Conservation (phyloP, 2,888 invertebrate species). For the Baronia brevicornis region DNA sequence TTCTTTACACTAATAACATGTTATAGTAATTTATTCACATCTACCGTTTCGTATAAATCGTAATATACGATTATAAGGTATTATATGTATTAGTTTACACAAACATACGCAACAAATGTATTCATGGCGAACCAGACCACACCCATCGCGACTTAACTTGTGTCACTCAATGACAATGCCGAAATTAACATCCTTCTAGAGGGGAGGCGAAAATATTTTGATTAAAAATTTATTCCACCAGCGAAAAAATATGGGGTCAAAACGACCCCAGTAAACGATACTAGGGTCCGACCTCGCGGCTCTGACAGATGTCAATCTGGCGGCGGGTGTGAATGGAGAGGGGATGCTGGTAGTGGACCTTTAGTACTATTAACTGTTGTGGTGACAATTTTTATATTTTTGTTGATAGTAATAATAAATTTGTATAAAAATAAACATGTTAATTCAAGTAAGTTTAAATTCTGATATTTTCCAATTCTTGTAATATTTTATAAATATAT, state of each 20-base stretch:
- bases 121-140: slow-evolving; percentile 34
- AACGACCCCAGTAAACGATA: slow-evolving; percentile 27
- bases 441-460: too few relatives aligned
- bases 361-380: slow-evolving; percentile 13
- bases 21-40: too few relatives aligned
- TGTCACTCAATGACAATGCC: slow-evolving; percentile 52
- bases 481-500: too few relatives aligned
- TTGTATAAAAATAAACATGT: too few relatives aligned
- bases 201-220: slow-evolving; percentile 64
- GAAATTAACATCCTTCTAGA: slow-evolving; percentile 50
- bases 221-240: slow-evolving; percentile 69
- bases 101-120: slow-evolving; percentile 21
- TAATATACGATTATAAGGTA: too few relatives aligned
- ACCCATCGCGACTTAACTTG: slow-evolving; percentile 53
- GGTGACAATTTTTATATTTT: not conserved
- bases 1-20: too few relatives aligned
- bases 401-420: too few relatives aligned
- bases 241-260: slow-evolving; percentile 47
- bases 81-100: slow-evolving; percentile 6
- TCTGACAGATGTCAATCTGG: slow-evolving; percentile 71
- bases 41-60: too few relatives aligned
- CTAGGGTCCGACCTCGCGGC: slow-evolving; percentile 24
- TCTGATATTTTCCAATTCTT: too few relatives aligned
- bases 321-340: slow-evolving; percentile 27
- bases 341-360: slow-evolving; percentile 33